Evolutionary conservation across 2,888 invertebrate species (phyloP).

Genomic region (Cephus pulcher): DNA sequence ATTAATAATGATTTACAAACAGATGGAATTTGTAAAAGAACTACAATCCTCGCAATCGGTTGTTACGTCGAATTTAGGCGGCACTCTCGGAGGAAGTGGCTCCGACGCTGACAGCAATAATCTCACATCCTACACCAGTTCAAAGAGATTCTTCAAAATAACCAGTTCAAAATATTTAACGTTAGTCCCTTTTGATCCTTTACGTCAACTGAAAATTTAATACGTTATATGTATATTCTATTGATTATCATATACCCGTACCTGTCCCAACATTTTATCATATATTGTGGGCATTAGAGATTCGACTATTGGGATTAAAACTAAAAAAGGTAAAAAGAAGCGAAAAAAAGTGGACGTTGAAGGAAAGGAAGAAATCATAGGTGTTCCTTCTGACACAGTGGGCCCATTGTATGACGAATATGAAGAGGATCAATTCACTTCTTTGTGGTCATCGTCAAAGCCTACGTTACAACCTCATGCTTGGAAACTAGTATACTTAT

Average conservation of each 20-base stretch:
- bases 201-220: no score
- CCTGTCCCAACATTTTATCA: not conserved
- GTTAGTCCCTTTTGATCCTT: not conserved
- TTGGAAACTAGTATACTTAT: slow-evolving; percentile 27
- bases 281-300: not conserved
- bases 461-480: slow-evolving; percentile 20
- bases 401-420: slow-evolving; percentile 37
- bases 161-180: not conserved
- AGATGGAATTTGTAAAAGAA: not conserved
- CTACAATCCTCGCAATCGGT: not conserved
- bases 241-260: no score
- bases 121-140: not conserved
- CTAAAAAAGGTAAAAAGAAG: slow-evolving; percentile 9
- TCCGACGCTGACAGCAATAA: not conserved
- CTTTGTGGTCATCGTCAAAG: slow-evolving; percentile 8
- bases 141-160: not conserved
- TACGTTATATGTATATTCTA: no score
- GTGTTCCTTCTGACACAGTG: not conserved
- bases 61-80: not conserved
- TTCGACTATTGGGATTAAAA: not conserved
- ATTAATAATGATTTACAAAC: not conserved
- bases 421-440: slow-evolving; percentile 31
- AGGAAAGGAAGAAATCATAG: not conserved
- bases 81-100: not conserved
- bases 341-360: not conserved